Evolutionary conservation across 2,797 vertebrate species (phyloP).

Genomic region (Lithobates pipiens): DNA sequence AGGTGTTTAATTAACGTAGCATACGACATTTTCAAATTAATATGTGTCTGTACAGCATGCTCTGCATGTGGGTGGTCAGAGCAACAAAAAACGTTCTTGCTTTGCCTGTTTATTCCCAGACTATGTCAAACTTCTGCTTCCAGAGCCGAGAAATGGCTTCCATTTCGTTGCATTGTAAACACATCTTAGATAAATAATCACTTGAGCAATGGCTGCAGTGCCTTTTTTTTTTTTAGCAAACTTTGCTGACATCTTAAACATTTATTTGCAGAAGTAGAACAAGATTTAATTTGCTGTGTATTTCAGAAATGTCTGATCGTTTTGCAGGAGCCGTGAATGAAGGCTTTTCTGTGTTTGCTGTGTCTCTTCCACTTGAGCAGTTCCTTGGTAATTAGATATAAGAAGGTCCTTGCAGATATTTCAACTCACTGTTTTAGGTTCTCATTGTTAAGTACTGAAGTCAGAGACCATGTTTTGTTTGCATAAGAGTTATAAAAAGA

Average conservation of each 20-base stretch:
- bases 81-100: background rate
- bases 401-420: conserved; percentile 24
- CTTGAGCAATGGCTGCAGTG: conserved; percentile 26
- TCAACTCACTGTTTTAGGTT: background rate
- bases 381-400: conserved; percentile 17
- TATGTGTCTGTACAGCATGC: conserved; percentile 2
- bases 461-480: conserved; percentile 13
- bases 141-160: background rate
- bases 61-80: conserved; percentile 27
- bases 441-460: conserved; percentile 12
- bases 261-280: conserved; percentile 15
- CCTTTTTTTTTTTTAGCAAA: conserved; percentile 23
- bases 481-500: background rate
- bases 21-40: background rate
- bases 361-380: conserved; percentile 13
- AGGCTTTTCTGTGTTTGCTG: conserved; percentile 14
- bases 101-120: background rate
- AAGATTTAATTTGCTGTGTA: conserved; percentile 3
- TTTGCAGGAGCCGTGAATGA: conserved; percentile 30
- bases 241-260: conserved; percentile 30
- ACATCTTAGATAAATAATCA: conserved; percentile 27
- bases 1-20: conserved; percentile 23
- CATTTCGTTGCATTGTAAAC: conserved; percentile 21
- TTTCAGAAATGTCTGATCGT: conserved; percentile 2
- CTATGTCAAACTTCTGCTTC: conserved; percentile 15